These are phyloP conservation scores for Willowsia nigromaculata DNA, from an alignment of 2,888 invertebrate genomes.

Conservation along the genomic window DNA sequence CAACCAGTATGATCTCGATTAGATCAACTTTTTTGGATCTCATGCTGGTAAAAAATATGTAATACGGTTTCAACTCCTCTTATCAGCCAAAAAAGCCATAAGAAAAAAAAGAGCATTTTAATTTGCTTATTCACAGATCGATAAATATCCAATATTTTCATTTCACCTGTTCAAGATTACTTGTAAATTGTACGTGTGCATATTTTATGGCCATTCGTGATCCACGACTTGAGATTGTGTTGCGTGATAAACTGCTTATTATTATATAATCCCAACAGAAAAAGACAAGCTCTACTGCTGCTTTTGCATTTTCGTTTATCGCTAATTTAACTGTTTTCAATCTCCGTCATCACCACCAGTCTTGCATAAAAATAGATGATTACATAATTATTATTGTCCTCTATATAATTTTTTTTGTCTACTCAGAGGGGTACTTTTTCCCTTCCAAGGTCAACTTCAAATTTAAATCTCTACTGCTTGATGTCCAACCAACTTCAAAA, in stretches of 20 bases:
- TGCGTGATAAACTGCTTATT: neutral
- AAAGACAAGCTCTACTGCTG: neutral
- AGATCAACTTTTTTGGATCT: neutral
- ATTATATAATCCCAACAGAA: neutral
- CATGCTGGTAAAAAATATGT: slow-evolving; percentile 17
- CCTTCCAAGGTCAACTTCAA: neutral
- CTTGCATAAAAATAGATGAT: neutral
- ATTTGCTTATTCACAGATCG: too few species aligned
- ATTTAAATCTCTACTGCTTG: neutral
- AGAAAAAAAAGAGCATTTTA: neutral
- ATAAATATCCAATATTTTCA: neutral
- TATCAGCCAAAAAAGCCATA: neutral
- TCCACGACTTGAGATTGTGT: neutral
- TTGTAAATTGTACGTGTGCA: too few species aligned
- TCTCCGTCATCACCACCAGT: neutral
- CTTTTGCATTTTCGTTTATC: too few species aligned
- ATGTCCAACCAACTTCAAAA: neutral
- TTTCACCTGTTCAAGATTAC: neutral
- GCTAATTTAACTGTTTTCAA: neutral
- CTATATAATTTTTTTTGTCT: neutral
- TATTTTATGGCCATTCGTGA: neutral
- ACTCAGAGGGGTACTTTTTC: neutral
- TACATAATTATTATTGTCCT: neutral
- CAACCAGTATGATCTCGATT: neutral
- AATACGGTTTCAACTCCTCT: neutral